Evolutionary conservation across 2,888 invertebrate genomes (phyloP), one percentile per base, ranked within the genome.

Genomic region (Dynastes maya): DNA sequence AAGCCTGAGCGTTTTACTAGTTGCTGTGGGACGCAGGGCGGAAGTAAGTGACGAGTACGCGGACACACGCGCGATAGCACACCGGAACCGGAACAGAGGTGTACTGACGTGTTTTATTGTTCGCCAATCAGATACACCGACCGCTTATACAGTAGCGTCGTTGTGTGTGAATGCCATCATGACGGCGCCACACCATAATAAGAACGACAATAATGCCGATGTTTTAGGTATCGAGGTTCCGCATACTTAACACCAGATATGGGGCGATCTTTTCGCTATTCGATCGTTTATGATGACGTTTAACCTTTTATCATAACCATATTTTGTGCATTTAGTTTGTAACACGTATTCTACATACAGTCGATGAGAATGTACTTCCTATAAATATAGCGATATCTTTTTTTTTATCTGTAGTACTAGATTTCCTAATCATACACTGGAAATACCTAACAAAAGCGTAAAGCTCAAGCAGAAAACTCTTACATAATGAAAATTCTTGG

Each of bases 51-150:
- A 81, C 82, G 81, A 80, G 81, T 40, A 77, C 51, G 49, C 75
- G 82, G 81, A 82, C 81, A 80, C 77, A n/a, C 45, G 45, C 9
- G 45, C 82, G 83, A 83, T 83, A 83, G 81, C 82, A 79, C 67
- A 79, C 81, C 84, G 83, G 84, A 84, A 82, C 80, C 82, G 83
- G 83, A 84, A 84, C 82, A 80, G 82, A 82, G 83, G 83, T 82
- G 82, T 82, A 83, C 81, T 83, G 83, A 84, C 82, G 83, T 84
- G 84, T 83, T 84, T 84, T 83, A 84, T 82, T 82, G 82, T 82
- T 70, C 78, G 81, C 80, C 81, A 74, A 78, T 78, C 78, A 72
- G 78, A 78, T 78, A 76, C 45, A 45, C 45, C 53, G n/a, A 64
- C 5, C 55, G 53, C 27, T 37, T 45, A 45, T 29, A 32, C 4